A percentile compares a stretch with the other conserved stretches of the same genome.
phyloP scores from a whole-genome alignment of 1,140 invertebrate genomes.

The Caenorhabditis inopinata region DNA sequence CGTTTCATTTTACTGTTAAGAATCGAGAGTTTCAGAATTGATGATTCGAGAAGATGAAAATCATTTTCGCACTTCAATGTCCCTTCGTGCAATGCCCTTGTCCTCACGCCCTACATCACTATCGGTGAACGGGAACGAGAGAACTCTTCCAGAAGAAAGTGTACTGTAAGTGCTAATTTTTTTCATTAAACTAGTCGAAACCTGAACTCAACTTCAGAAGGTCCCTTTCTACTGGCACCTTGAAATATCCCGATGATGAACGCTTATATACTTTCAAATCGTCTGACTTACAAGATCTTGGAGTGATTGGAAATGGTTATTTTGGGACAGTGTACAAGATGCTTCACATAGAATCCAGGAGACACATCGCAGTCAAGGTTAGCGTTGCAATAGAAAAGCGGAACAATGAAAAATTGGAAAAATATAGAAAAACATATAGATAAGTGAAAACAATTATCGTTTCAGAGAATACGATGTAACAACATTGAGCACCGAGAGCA shows the following conservation, averaged over 20 bases:
- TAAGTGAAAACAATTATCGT: slow-evolving; percentile 23
- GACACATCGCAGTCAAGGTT: slow-evolving; percentile 89
- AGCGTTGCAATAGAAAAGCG: too few species aligned
- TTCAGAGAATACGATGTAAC: slow-evolving; percentile 82
- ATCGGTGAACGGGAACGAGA: slow-evolving; percentile 2
- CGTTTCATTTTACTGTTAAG: too few species aligned
- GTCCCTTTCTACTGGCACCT: neutral
- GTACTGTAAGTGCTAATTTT: slow-evolving; percentile 20
- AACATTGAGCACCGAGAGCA: slow-evolving; percentile 91
- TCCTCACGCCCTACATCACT: neutral
- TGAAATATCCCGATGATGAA: slow-evolving; percentile 29
- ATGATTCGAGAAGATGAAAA: slow-evolving; percentile 25
- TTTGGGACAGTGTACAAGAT: slow-evolving; percentile 96
- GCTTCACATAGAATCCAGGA: slow-evolving; percentile 81
- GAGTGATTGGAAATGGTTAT: slow-evolving; percentile 80
- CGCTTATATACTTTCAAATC: slow-evolving; percentile 9
- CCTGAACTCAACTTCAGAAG: neutral
- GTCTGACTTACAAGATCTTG: slow-evolving; percentile 24
- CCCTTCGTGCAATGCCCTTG: neutral
- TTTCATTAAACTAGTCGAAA: neutral
- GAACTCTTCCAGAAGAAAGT: neutral
- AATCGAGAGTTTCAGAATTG: neutral
- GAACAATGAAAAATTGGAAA: too few species aligned
- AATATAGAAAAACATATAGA: slow-evolving; percentile 39
- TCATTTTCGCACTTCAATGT: neutral